Base-by-base conservation (phyloP, 2,113 vertebrate genomes). In the Tragelaphus scriptus region DNA sequence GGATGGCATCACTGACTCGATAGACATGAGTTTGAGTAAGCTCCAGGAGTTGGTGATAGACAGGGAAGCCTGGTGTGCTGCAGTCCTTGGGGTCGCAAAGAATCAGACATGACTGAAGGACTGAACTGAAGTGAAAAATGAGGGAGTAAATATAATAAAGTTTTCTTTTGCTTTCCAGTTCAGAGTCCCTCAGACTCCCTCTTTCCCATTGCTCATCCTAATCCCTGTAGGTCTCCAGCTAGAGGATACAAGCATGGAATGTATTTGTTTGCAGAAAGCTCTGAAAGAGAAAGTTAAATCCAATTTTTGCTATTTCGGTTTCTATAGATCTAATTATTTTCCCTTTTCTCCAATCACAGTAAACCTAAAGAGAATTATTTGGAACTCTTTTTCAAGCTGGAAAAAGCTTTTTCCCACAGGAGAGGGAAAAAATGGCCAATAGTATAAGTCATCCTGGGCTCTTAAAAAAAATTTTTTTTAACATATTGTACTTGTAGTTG, bases 321-420 rank as follows among this genome's bases (percentile, higher is more conserved):
- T 94, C 82, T 79, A 75, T 90, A 85, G 44, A 91, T 88, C 44
- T 32, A 59, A 59, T 87, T 97, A 91, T 86, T 94, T 97, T 3
- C 44, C 25, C 14, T 80, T 94, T 91, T 94, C n/a, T 88, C 51
- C 53, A 82, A 56, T 96, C 80, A 79, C 28, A 95, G 61, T 93
- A 92, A 97, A 86, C 90, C 77, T 86, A 71, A 95, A 56, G 75
- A 82, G 23, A 90, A 90, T 94, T 86, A 85, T 92, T 85, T 88
- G n/a, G 77, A 97, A 95, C 85, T 82, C 81, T 77, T 94, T 92
- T 51, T 68, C 44, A 90, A 40, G 58, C 79, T 79, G 13, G 58
- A 94, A 93, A 96, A 80, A 51, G 21, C n/a, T 68, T 28, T 95
- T 93, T 91, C 6, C 86, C 65, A 95, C 1, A 65, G 14, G 40